Evolutionary conservation across 2,113 vertebrate species (phyloP).

Genomic region (Crotalus horridus): DNA sequence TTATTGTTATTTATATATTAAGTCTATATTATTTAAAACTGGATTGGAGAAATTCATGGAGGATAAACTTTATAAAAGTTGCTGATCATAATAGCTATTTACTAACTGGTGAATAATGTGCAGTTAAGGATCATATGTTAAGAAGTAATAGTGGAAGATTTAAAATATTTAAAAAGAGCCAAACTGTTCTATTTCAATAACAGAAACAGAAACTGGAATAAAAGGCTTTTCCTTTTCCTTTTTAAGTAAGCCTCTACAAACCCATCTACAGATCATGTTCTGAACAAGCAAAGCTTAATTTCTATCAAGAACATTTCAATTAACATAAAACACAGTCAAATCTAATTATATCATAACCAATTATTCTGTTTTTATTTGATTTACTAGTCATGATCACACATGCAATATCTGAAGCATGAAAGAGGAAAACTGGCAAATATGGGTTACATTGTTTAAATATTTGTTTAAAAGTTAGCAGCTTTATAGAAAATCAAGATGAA

Average conservation of each 20-base stretch:
- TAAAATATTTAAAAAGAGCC: neutral
- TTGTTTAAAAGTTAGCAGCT: slow-evolving; percentile 32
- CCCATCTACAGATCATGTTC: slow-evolving; percentile 26
- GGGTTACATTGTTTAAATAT: slow-evolving; percentile 41
- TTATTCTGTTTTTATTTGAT: slow-evolving; percentile 42
- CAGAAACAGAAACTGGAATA: neutral
- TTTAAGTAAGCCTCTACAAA: neutral
- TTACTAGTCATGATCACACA: slow-evolving; percentile 41
- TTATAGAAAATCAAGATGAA: slow-evolving; percentile 23
- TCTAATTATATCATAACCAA: slow-evolving; percentile 47
- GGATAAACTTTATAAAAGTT: neutral
- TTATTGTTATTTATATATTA: neutral
- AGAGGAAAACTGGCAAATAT: slow-evolving; percentile 42
- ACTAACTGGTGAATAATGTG: neutral
- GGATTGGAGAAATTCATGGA: neutral
- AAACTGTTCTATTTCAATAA: neutral
- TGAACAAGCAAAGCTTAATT: slow-evolving; percentile 39
- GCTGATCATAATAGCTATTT: neutral
- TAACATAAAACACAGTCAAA: slow-evolving; percentile 47
- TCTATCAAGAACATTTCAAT: slow-evolving; percentile 37
- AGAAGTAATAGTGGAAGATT: neutral
- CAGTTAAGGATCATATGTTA: neutral
- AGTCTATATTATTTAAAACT: neutral
- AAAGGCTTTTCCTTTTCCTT: neutral
- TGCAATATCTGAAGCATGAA: slow-evolving; percentile 47